Evolutionary conservation across 2,888 invertebrate species (phyloP).

Genomic region (Drosophila diplacantha): DNA sequence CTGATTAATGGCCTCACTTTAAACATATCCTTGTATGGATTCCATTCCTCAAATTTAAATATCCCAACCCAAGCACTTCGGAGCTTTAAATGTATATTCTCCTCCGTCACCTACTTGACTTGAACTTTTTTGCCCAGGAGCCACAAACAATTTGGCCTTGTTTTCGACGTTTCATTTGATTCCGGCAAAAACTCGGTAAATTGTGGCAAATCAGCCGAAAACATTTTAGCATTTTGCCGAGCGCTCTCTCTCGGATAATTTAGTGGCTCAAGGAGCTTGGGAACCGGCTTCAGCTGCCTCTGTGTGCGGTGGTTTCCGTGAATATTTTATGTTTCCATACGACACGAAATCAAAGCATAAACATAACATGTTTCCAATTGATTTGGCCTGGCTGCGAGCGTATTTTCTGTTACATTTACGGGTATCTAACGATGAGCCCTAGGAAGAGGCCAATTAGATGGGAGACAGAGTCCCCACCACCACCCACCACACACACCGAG

Average conservation of each 20-base stretch:
- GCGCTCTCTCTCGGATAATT: constrained; percentile 24
- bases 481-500: not conserved
- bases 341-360: constrained; percentile 50
- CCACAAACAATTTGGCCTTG: constrained; percentile 18
- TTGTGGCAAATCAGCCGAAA: constrained; percentile 36
- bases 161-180: constrained; percentile 20
- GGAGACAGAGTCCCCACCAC: not conserved
- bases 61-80: not conserved
- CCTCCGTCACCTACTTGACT: not conserved
- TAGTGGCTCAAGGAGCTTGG: constrained; percentile 26
- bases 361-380: constrained; percentile 55
- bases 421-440: constrained; percentile 3
- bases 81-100: constrained; percentile 6
- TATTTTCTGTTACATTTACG: constrained; percentile 27
- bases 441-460: constrained; percentile 32
- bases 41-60: not conserved
- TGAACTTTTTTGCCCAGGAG: constrained; percentile 5
- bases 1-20: constrained; percentile 11
- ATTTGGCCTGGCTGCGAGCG: constrained; percentile 47
- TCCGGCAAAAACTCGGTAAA: constrained; percentile 8
- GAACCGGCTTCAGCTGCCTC: not conserved
- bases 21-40: not conserved
- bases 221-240: constrained; percentile 32
- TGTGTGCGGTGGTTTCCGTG: constrained; percentile 6
- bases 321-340: constrained; percentile 26